Conservation (phyloP, 2,113 vertebrate genomes). For the Microcebus ravelobensis region DNA sequence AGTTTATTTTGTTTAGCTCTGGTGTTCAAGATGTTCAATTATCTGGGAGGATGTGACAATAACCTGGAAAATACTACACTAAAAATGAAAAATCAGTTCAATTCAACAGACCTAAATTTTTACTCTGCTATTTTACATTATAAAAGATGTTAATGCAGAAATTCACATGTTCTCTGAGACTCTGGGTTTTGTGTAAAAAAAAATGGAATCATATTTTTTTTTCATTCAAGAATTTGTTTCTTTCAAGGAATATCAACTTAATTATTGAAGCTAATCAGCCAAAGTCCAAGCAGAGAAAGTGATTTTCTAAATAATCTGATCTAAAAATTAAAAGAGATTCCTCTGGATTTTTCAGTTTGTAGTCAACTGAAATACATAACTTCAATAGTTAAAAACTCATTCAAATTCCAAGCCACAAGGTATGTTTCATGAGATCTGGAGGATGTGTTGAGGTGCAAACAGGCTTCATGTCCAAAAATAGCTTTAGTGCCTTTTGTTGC, state of each 20-base stretch:
- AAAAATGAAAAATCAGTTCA: neutral
- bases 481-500: neutral
- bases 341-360: neutral
- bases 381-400: neutral
- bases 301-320: neutral
- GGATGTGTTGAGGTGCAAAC: neutral
- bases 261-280: neutral
- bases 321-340: neutral
- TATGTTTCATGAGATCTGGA: neutral
- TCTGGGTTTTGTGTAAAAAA: neutral
- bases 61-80: neutral
- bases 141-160: neutral
- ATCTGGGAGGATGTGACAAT: neutral
- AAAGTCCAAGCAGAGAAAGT: conserved; percentile 12
- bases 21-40: neutral
- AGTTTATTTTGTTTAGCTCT: conserved; percentile 18
- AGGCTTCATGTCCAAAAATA: neutral
- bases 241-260: conserved; percentile 2
- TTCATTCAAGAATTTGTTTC: neutral
- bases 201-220: neutral
- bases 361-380: neutral
- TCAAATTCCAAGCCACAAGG: neutral
- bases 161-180: neutral
- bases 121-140: neutral
- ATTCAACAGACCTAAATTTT: neutral